These are phyloP conservation scores for Gastrophysa polygoni DNA, from an alignment of 2,888 invertebrate genomes.

Conservation along the genomic window DNA sequence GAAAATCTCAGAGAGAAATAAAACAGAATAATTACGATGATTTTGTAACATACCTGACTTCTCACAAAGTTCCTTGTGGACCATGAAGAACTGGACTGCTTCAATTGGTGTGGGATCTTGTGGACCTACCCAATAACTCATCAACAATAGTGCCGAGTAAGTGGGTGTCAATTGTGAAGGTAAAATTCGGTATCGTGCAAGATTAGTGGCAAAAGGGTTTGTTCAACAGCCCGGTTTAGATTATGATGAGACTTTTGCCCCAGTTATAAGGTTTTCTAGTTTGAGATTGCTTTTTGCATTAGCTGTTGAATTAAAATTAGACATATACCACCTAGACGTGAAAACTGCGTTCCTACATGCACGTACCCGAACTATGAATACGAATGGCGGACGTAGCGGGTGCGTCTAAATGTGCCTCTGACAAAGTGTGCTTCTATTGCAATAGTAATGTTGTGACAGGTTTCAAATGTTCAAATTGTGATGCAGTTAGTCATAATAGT, in stretches of 20 bases:
- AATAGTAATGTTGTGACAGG: too few species aligned
- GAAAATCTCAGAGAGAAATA: too few species aligned
- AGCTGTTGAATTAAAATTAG: constrained; percentile 29
- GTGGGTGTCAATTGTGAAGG: constrained; percentile 42
- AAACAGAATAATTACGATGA: too few species aligned
- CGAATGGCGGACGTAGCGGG: too few species aligned
- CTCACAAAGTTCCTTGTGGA: background rate
- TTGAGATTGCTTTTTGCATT: constrained; percentile 37
- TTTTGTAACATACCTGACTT: background rate
- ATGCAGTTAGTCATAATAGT: too few species aligned
- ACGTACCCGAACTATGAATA: constrained; percentile 30
- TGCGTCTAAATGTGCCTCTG: too few species aligned
- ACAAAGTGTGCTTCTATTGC: too few species aligned
- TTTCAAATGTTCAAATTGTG: too few species aligned
- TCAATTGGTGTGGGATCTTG: constrained; percentile 29
- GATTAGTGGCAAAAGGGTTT: constrained; percentile 37
- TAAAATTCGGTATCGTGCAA: too few species aligned
- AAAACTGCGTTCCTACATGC: constrained; percentile 29
- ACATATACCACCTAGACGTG: constrained; percentile 35
- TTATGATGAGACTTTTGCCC: too few species aligned
- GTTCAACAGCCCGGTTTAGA: constrained; percentile 32
- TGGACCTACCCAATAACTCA: too few species aligned
- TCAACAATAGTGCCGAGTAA: constrained; percentile 40
- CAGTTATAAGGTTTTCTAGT: constrained; percentile 15
- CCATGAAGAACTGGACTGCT: constrained; percentile 25